Conservation (phyloP, 2,113 vertebrate genomes). For the Chlorocebus sabaeus region DNA sequence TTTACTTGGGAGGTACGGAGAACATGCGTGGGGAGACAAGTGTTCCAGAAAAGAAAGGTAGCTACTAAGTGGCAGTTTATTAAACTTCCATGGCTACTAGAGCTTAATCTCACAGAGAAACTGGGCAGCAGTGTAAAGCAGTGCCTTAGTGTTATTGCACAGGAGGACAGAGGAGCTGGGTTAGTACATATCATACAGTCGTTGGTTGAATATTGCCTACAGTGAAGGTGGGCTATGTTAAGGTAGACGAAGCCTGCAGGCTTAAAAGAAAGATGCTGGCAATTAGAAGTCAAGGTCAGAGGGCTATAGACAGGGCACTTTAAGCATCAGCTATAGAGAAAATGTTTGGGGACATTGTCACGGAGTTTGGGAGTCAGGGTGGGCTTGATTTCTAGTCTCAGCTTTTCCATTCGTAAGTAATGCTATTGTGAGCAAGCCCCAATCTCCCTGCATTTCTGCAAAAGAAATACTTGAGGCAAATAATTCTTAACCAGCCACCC, state of each 20-base stretch:
- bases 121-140: not conserved
- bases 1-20: not conserved
- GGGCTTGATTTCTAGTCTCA: not conserved
- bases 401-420: not conserved
- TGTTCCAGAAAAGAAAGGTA: not conserved
- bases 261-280: not conserved
- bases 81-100: not conserved
- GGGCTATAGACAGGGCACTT: rapidly evolving
- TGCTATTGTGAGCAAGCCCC: not conserved
- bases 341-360: no score
- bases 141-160: not conserved
- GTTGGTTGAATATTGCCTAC: not conserved
- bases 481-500: not conserved
- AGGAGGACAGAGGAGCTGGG: rapidly evolving
- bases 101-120: not conserved
- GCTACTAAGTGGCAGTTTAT: not conserved
- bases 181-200: not conserved
- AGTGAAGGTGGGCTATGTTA: no score
- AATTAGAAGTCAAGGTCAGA: not conserved
- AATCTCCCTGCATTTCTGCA: not conserved
- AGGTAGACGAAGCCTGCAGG: not conserved
- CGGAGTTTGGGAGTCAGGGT: rapidly evolving
- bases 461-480: not conserved
- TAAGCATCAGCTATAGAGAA: rapidly evolving
- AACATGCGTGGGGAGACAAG: no score